phyloP scores from a whole-genome alignment of 2,888 invertebrate genomes.

The Scaptomyza cyrtandrae region DNA sequence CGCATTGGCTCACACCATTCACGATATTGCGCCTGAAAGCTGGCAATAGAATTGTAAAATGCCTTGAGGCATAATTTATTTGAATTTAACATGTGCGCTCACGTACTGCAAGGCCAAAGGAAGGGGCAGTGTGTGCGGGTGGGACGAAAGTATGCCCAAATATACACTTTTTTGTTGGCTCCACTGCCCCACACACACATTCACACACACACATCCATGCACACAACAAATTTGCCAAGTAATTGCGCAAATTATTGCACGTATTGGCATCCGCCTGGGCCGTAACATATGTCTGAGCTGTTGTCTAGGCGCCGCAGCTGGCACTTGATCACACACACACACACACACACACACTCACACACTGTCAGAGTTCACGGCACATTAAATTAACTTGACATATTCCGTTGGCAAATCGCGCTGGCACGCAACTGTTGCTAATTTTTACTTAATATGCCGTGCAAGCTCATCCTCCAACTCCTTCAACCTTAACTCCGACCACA shows the following conservation, averaged over 20 bases:
- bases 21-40: slow-evolving; percentile 61
- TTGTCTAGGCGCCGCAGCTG: slow-evolving; percentile 63
- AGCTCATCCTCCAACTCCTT: slow-evolving; percentile 25
- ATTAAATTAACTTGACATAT: slow-evolving; percentile 79
- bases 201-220: background rate
- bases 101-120: slow-evolving; percentile 41
- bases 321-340: slow-evolving; percentile 26
- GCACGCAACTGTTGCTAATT: slow-evolving; percentile 80
- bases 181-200: background rate
- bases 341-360: slow-evolving; percentile 1
- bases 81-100: slow-evolving; percentile 65
- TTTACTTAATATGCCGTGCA: slow-evolving; percentile 64
- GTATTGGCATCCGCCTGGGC: slow-evolving; percentile 70
- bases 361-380: slow-evolving; percentile 67
- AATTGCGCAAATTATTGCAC: slow-evolving; percentile 79
- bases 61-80: slow-evolving; percentile 73
- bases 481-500: background rate
- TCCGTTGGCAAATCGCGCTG: slow-evolving; percentile 42
- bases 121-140: background rate
- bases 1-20: slow-evolving; percentile 41
- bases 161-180: slow-evolving; percentile 3
- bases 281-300: slow-evolving; percentile 61
- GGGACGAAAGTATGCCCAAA: slow-evolving; percentile 13
- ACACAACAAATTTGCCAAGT: slow-evolving; percentile 66
- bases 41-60: slow-evolving; percentile 72